Evolutionary conservation across 2,113 vertebrate species (phyloP).

Genomic region (Charina bottae): DNA sequence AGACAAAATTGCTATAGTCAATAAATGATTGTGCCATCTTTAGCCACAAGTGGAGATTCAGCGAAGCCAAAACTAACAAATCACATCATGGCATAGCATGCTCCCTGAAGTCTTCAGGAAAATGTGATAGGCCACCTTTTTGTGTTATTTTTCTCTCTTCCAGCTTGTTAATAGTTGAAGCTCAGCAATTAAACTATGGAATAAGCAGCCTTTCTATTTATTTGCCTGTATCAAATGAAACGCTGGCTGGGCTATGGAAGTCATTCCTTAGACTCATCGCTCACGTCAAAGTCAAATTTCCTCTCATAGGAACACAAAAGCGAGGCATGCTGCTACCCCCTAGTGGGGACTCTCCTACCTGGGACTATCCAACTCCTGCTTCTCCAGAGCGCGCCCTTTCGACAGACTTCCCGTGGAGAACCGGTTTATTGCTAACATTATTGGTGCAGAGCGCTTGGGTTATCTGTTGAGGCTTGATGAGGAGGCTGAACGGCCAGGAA

Average conservation of each 20-base stretch:
- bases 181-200: neutral
- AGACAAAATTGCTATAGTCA: neutral
- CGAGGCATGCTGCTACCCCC: slow-evolving; percentile 14
- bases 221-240: neutral
- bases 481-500: too few species aligned
- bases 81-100: neutral
- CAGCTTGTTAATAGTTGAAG: neutral
- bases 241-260: neutral
- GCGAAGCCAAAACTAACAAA: neutral
- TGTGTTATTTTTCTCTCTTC: neutral
- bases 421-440: neutral
- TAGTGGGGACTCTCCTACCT: neutral
- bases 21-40: neutral
- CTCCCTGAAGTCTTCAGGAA: neutral
- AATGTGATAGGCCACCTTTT: neutral
- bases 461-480: neutral
- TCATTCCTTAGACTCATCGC: neutral
- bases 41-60: neutral
- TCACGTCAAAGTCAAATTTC: neutral
- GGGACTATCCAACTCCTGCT: neutral
- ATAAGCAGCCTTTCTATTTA: neutral
- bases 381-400: neutral
- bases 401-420: neutral
- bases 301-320: neutral
- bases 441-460: neutral